phyloP scores from a whole-genome alignment of 92 coral and sea anemone species.

The Epizoanthus stellaris region DNA sequence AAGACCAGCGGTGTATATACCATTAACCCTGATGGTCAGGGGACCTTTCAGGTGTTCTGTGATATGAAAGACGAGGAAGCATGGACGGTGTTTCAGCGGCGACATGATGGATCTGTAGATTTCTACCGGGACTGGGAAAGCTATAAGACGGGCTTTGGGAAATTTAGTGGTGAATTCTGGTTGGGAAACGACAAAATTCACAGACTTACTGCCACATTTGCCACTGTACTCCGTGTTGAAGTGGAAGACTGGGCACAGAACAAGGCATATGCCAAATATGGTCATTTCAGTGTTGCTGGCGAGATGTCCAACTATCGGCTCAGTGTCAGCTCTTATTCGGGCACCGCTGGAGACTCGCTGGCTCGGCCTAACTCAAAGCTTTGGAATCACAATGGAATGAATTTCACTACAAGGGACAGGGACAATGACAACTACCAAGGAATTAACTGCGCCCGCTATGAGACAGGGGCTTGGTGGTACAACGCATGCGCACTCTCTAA shows the following conservation, averaged over 20 bases:
- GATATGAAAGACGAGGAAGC: slow-evolving; percentile 21
- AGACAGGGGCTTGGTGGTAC: slow-evolving; percentile 58
- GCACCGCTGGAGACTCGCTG: slow-evolving; percentile 43
- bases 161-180: slow-evolving; percentile 32
- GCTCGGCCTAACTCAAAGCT: slow-evolving; percentile 14
- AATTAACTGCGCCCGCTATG: slow-evolving; percentile 18
- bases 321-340: slow-evolving; percentile 30
- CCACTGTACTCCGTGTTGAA: slow-evolving; percentile 18
- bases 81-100: slow-evolving; percentile 34
- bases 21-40: slow-evolving; percentile 6
- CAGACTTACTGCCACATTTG: slow-evolving; percentile 11
- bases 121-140: slow-evolving; percentile 29
- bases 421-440: slow-evolving; percentile 12
- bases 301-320: slow-evolving; percentile 17
- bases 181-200: slow-evolving; percentile 28
- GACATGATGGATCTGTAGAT: slow-evolving; percentile 27
- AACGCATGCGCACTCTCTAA: slow-evolving; percentile 32
- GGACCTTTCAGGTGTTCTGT: slow-evolving; percentile 21
- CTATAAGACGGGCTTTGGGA: slow-evolving; percentile 25
- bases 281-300: slow-evolving; percentile 9
- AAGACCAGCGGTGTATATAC: slow-evolving; percentile 23
- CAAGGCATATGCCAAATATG: slow-evolving; percentile 27
- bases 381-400: slow-evolving; percentile 38
- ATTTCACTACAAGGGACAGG: slow-evolving; percentile 23
- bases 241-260: slow-evolving; percentile 36